phyloP scores from a whole-genome alignment of 2,113 vertebrate genomes.

The Erinaceus europaeus region DNA sequence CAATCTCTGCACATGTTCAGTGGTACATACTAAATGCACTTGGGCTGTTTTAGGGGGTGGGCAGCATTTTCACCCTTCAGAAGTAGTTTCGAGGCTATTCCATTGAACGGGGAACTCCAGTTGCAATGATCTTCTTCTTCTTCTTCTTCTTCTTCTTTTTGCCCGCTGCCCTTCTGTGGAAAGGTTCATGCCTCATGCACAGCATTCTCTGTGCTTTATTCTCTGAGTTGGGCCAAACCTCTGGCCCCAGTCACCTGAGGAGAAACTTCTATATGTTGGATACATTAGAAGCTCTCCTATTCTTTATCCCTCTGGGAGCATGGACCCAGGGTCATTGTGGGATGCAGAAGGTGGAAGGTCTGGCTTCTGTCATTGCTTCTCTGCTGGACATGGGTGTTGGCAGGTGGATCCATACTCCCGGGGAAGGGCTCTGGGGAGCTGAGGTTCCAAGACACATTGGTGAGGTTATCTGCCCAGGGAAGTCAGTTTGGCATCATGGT shows the following conservation, averaged over 20 bases:
- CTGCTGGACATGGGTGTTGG: too few relatives aligned
- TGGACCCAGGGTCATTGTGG: too few relatives aligned
- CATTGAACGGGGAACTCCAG: conserved; percentile 73
- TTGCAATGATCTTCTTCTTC: conserved; percentile 71
- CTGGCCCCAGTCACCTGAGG: conserved; percentile 8
- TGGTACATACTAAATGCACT: conserved; percentile 82
- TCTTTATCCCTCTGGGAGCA: too few relatives aligned
- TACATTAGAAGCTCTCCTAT: background rate
- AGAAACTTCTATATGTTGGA: conserved; percentile 6
- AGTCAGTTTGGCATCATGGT: too few relatives aligned
- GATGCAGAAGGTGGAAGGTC: too few relatives aligned
- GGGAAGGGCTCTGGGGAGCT: too few relatives aligned
- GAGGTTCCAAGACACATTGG: too few relatives aligned
- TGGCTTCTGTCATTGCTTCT: too few relatives aligned
- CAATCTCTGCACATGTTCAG: conserved; percentile 83
- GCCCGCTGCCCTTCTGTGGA: conserved; percentile 57
- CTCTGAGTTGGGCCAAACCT: conserved; percentile 39
- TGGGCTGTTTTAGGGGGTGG: conserved; percentile 66
- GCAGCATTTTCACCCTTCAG: conserved; percentile 78
- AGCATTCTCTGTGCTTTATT: conserved; percentile 30
- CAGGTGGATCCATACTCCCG: too few relatives aligned
- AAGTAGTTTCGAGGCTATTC: conserved; percentile 76
- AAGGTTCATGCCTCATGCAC: conserved; percentile 54
- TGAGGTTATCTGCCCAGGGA: too few relatives aligned
- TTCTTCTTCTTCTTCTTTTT: conserved; percentile 64